Percentiles rank a stretch among this genome's conserved stretches.
Conservation (phyloP, 2,113 vertebrate genomes). For the Romanogobio albipinnatus region DNA sequence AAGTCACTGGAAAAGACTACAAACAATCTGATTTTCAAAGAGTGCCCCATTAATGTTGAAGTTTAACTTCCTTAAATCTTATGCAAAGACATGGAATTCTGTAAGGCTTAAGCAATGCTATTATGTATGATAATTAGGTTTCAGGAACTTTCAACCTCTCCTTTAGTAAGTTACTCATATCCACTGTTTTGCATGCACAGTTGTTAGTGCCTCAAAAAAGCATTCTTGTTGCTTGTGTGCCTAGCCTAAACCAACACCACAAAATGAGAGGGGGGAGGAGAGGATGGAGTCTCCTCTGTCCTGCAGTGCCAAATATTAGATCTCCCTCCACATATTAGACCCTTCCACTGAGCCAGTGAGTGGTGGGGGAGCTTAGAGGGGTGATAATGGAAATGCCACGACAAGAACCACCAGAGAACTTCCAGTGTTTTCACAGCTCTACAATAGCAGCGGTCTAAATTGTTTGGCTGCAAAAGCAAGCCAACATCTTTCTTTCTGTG, state of each 20-base stretch:
- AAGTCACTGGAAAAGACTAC: not conserved
- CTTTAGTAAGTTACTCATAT: slow-evolving; percentile 24
- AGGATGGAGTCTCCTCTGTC: slow-evolving; percentile 75
- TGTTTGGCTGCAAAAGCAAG: slow-evolving; percentile 22
- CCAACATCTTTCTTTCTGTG: slow-evolving; percentile 3
- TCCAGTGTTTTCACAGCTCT: slow-evolving; percentile 40
- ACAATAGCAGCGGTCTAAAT: slow-evolving; percentile 9
- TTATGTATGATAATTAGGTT: not conserved
- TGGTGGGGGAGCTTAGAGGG: slow-evolving; percentile 32
- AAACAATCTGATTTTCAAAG: not conserved
- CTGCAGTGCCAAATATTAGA: slow-evolving; percentile 81
- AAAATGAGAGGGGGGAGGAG: slow-evolving; percentile 53
- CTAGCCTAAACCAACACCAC: slow-evolving; percentile 54
- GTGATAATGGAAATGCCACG: slow-evolving; percentile 46
- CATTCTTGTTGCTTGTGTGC: slow-evolving; percentile 37
- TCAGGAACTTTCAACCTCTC: not conserved
- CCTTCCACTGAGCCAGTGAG: slow-evolving; percentile 70
- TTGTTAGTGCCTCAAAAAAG: slow-evolving; percentile 31
- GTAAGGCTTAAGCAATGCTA: not conserved
- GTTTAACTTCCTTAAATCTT: not conserved
- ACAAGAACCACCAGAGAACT: slow-evolving; percentile 40
- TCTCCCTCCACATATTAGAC: slow-evolving; percentile 81
- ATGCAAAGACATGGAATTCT: not conserved
- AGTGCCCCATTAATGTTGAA: not conserved
- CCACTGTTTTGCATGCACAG: slow-evolving; percentile 35